Evolutionary conservation across 2,113 vertebrate genomes (phyloP).

Genomic region (Lonchura striata): DNA sequence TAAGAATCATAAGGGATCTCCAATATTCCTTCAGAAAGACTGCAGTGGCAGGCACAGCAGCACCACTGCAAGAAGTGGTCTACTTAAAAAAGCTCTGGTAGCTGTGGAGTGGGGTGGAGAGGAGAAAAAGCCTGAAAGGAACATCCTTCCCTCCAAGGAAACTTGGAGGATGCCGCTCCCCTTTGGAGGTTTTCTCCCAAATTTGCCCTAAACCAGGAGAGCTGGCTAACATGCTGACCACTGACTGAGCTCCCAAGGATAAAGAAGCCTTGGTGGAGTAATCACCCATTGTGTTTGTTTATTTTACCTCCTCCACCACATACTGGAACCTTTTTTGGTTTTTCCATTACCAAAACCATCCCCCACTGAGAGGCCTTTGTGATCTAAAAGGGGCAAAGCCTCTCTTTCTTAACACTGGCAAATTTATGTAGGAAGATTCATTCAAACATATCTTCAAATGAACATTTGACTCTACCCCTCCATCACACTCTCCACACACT

Average conservation of each 20-base stretch:
- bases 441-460: conserved; percentile 65
- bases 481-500: not conserved
- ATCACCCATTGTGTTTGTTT: conserved; percentile 86
- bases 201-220: not conserved
- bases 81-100: not conserved
- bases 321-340: conserved; percentile 86
- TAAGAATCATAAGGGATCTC: not conserved
- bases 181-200: not conserved
- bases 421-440: conserved; percentile 60
- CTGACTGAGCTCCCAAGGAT: conserved; percentile 70
- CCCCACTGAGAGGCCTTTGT: conserved; percentile 69
- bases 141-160: not conserved
- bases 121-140: not conserved
- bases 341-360: conserved; percentile 70
- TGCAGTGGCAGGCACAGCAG: not conserved
- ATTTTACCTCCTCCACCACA: conserved; percentile 89
- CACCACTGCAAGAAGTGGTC: not conserved
- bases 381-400: conserved; percentile 46
- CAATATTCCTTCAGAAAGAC: not conserved
- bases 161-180: not conserved
- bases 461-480: conserved; percentile 32
- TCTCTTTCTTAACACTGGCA: conserved; percentile 10
- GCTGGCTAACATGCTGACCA: conserved; percentile 65
- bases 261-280: conserved; percentile 81
- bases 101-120: not conserved